Evolutionary conservation across 2,113 vertebrate genomes (phyloP).

Genomic region (Leptodactylus fuscus): DNA sequence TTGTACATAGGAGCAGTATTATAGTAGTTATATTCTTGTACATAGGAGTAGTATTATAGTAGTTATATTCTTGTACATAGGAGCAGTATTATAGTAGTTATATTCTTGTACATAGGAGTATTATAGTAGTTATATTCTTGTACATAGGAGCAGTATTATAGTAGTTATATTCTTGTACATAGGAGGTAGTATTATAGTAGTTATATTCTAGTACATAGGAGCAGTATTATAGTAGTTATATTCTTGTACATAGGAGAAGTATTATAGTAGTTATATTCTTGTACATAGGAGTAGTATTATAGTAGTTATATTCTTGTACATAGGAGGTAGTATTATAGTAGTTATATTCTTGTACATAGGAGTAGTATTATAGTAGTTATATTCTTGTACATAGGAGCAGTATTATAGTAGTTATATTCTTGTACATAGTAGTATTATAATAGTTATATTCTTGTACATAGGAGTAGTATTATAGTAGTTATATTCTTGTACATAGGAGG

Average conservation of each 20-base stretch:
- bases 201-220: no score
- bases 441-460: no score
- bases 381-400: background rate
- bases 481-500: background rate
- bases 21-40: background rate
- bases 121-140: background rate
- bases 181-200: no score
- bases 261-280: no score
- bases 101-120: constrained; percentile 25
- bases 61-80: constrained; percentile 21
- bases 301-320: background rate
- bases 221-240: no score
- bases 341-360: constrained; percentile 18
- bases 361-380: background rate
- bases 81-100: constrained; percentile 22
- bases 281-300: background rate
- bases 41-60: constrained; percentile 1
- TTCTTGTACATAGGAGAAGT: no score
- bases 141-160: no score
- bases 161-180: no score
- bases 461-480: no score
- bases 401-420: constrained; percentile 11
- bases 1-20: background rate
- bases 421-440: background rate
- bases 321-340: constrained; percentile 7